Conservation (phyloP, 2,888 invertebrate species). For the Ormyrus thymus region DNA sequence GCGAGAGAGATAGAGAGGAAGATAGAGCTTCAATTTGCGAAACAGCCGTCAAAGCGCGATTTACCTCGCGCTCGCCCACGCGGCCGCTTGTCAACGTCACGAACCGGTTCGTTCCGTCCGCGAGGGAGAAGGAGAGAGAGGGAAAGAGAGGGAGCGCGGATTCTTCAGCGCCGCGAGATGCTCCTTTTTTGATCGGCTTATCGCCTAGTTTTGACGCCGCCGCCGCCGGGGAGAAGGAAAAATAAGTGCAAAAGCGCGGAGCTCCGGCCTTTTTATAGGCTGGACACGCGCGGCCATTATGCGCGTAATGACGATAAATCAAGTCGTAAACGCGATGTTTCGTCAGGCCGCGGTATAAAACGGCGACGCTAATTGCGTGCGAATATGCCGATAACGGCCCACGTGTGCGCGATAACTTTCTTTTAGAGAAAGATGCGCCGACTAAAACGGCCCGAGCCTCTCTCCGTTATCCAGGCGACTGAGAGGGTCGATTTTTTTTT, state of each 20-base stretch:
- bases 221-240: neutral
- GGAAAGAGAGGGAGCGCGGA: neutral
- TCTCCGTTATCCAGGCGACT: neutral
- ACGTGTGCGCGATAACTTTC: conserved; percentile 48
- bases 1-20: conserved; percentile 25
- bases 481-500: neutral
- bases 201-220: neutral
- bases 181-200: too few relatives aligned
- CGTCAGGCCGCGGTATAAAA: conserved; percentile 61
- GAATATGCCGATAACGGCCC: conserved; percentile 64
- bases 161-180: neutral
- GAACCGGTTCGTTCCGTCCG: conserved; percentile 4
- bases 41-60: conserved; percentile 55
- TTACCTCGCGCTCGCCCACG: conserved; percentile 50
- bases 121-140: neutral
- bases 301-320: conserved; percentile 61
- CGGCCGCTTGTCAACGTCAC: conserved; percentile 11
- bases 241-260: conserved; percentile 41
- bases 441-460: neutral
- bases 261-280: conserved; percentile 56
- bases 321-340: conserved; percentile 63
- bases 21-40: conserved; percentile 51
- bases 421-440: conserved; percentile 8
- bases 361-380: conserved; percentile 66
- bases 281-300: conserved; percentile 58